These are phyloP conservation scores for Xyrichtys novacula DNA, from an alignment of 2,797 vertebrate species.

Conservation along the genomic window DNA sequence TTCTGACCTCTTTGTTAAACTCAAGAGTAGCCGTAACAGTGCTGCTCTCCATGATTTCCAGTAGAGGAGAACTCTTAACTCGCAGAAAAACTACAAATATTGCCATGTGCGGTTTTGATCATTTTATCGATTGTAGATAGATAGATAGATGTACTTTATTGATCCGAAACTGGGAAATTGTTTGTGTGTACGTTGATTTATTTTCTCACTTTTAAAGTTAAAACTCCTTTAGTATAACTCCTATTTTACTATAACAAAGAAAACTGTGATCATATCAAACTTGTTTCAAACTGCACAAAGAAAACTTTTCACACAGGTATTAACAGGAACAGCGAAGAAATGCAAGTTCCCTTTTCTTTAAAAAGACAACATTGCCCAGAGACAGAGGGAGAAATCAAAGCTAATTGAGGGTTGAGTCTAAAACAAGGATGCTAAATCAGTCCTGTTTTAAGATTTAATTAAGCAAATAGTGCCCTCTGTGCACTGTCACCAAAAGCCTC, in stretches of 20 bases:
- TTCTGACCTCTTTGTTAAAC: too few species aligned
- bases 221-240: too few species aligned
- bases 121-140: too few species aligned
- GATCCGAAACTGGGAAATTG: neutral
- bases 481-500: slow-evolving; percentile 39
- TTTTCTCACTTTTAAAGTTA: slow-evolving; percentile 4
- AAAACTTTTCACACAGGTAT: slow-evolving; percentile 21
- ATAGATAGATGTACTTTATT: neutral
- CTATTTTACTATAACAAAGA: slow-evolving; percentile 27
- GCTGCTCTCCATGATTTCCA: too few species aligned
- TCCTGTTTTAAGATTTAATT: slow-evolving; percentile 36
- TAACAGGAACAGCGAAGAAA: slow-evolving; percentile 35
- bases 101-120: too few species aligned
- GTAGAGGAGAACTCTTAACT: too few species aligned
- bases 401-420: slow-evolving; percentile 20
- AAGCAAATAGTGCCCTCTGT: slow-evolving; percentile 37
- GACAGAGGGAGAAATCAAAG: slow-evolving; percentile 57
- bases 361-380: slow-evolving; percentile 34
- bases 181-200: neutral
- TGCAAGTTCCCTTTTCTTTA: slow-evolving; percentile 39
- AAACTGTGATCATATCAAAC: neutral
- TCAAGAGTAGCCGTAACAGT: too few species aligned
- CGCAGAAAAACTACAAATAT: too few species aligned
- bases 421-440: slow-evolving; percentile 51
- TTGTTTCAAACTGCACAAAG: slow-evolving; percentile 20